Evolutionary conservation across 1,140 invertebrate genomes (phyloP).

Genomic region (Drosophila ogumai): DNA sequence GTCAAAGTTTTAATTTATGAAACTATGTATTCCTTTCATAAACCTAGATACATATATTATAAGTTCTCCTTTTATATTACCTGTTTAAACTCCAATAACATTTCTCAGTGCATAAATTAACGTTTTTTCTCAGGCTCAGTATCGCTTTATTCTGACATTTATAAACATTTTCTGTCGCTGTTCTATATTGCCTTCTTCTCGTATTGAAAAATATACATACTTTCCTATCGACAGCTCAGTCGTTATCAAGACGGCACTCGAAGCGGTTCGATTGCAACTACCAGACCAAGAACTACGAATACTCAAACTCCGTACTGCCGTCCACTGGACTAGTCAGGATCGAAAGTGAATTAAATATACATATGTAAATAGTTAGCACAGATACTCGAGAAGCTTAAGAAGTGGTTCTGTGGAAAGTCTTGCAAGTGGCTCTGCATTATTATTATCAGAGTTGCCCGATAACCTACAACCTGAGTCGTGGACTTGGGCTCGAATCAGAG

Average conservation of each 20-base stretch:
- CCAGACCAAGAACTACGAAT: slow-evolving; percentile 10
- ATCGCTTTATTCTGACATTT: slow-evolving; percentile 42
- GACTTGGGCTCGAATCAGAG: slow-evolving; percentile 12
- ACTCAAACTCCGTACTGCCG: neutral
- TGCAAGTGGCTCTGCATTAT: slow-evolving; percentile 26
- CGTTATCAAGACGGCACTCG: slow-evolving; percentile 72
- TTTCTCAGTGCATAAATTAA: slow-evolving; percentile 55
- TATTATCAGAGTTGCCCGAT: slow-evolving; percentile 49
- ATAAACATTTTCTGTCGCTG: slow-evolving; percentile 31
- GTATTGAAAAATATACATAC: slow-evolving; percentile 37
- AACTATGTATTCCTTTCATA: neutral
- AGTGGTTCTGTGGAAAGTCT: neutral
- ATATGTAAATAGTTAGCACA: slow-evolving; percentile 19
- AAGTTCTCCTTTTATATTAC: neutral
- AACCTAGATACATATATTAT: neutral
- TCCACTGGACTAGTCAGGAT: slow-evolving; percentile 11
- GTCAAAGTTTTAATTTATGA: neutral
- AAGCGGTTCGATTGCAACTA: slow-evolving; percentile 40
- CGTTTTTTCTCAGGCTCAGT: slow-evolving; percentile 33
- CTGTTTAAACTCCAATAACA: neutral
- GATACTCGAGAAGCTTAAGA: slow-evolving; percentile 2
- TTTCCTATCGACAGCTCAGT: slow-evolving; percentile 53
- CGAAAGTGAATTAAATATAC: neutral
- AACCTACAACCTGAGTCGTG: slow-evolving; percentile 45
- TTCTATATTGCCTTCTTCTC: slow-evolving; percentile 36